These are phyloP conservation scores for Oxyura jamaicensis DNA, from an alignment of 2,113 vertebrate genomes.

Conservation along the genomic window DNA sequence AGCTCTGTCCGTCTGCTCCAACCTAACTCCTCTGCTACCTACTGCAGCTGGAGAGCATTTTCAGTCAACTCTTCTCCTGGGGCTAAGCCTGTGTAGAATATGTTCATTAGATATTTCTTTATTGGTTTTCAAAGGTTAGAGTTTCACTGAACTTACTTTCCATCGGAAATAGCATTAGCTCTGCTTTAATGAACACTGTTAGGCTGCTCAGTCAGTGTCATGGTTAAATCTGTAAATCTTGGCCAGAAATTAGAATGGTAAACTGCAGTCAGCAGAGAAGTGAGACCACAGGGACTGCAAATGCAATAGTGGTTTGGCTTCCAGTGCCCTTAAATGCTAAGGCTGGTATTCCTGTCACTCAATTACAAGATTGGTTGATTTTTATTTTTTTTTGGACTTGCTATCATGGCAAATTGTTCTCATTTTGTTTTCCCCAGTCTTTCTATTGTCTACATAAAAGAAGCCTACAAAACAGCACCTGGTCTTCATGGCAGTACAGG, in stretches of 20 bases:
- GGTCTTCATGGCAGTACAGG: neutral
- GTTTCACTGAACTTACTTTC: neutral
- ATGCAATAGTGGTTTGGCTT: neutral
- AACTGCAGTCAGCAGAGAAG: neutral
- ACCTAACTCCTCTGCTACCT: neutral
- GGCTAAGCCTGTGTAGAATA: neutral
- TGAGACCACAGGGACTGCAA: neutral
- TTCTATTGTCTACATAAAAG: neutral
- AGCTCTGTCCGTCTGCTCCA: neutral
- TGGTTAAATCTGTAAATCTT: neutral
- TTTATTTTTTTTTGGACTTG: neutral
- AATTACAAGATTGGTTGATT: neutral
- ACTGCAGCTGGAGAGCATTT: neutral
- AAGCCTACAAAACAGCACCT: neutral
- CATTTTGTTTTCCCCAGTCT: neutral
- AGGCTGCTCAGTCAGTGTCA: neutral
- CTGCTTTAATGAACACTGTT: neutral
- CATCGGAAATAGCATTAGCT: neutral
- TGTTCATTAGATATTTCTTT: neutral
- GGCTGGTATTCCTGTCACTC: neutral
- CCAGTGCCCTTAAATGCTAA: neutral
- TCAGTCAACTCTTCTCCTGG: neutral
- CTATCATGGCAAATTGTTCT: neutral
- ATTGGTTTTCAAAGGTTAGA: neutral
- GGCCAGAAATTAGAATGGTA: neutral